Conservation (phyloP, 2,888 invertebrate genomes). For the Xylota segnis region DNA sequence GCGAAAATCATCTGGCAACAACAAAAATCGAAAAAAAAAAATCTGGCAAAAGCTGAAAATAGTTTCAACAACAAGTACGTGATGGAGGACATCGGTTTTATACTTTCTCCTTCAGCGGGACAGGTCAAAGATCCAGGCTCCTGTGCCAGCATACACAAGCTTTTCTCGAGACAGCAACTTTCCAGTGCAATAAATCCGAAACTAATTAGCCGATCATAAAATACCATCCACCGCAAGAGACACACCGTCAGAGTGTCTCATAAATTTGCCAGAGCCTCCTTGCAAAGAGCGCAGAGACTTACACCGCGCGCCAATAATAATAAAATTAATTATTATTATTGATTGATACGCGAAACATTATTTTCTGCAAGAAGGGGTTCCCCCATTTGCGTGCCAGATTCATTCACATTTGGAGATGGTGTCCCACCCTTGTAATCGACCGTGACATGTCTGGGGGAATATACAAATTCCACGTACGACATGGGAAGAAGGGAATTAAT, state of each 20-base stretch:
- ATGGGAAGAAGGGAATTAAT: conserved; percentile 53
- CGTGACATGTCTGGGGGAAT: conserved; percentile 49
- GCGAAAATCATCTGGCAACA: conserved; percentile 12
- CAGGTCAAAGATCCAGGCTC: conserved; percentile 35
- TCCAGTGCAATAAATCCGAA: conserved; percentile 55
- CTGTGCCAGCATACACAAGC: neutral
- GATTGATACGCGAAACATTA: conserved; percentile 46
- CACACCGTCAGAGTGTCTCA: conserved; percentile 42
- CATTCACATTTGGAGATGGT: conserved; percentile 35
- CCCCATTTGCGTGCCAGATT: conserved; percentile 60
- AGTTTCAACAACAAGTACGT: conserved; percentile 13
- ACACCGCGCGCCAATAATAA: conserved; percentile 44
- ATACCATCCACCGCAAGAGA: conserved; percentile 30
- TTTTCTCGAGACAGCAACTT: conserved; percentile 27
- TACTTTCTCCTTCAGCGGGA: conserved; percentile 28
- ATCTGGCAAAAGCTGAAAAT: neutral
- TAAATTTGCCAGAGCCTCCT: conserved; percentile 31
- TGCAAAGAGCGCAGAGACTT: conserved; percentile 5
- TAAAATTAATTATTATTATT: conserved; percentile 72
- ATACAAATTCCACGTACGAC: conserved; percentile 32
- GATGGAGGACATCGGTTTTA: conserved; percentile 11
- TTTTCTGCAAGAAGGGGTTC: conserved; percentile 4
- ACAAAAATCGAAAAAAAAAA: neutral
- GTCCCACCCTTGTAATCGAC: conserved; percentile 33
- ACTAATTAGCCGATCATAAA: conserved; percentile 61